Conservation (phyloP, 2,888 invertebrate genomes). For the Hyppa rectilinea region DNA sequence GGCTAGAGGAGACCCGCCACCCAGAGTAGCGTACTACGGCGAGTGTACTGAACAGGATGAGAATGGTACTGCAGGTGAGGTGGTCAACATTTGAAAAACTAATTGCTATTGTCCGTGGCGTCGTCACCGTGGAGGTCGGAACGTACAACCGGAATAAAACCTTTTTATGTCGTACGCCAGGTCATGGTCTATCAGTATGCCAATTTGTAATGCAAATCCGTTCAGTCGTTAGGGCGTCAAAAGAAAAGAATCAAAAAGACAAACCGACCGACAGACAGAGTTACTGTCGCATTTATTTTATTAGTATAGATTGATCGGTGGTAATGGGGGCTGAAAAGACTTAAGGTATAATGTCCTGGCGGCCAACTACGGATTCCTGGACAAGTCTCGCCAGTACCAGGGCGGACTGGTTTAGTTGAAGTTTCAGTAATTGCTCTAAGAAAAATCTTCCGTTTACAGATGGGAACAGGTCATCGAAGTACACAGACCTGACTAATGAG, state of each 20-base stretch:
- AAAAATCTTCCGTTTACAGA: constrained; percentile 78
- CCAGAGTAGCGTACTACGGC: constrained; percentile 93
- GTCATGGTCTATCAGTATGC: background rate
- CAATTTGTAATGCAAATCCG: background rate
- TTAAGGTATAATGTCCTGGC: background rate
- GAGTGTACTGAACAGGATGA: constrained; percentile 94
- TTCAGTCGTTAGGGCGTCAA: background rate
- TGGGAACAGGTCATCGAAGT: constrained; percentile 77
- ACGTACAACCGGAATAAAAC: background rate
- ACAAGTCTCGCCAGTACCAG: background rate
- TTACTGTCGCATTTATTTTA: background rate
- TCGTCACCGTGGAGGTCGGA: background rate
- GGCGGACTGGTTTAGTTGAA: background rate
- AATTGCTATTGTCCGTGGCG: background rate
- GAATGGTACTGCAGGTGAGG: constrained; percentile 81
- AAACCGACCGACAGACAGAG: background rate
- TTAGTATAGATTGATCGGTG: background rate
- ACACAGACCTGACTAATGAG: constrained; percentile 81
- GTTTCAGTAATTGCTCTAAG: background rate
- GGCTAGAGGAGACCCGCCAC: constrained; percentile 91
- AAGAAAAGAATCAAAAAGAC: background rate
- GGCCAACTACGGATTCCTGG: background rate
- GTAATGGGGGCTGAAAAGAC: background rate
- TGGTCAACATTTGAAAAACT: background rate
- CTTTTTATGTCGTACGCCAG: background rate